Percentiles rank a stretch among this genome's conserved stretches.
Conservation (phyloP, 2,797 vertebrate genomes). For the Gorsachius magnificus region DNA sequence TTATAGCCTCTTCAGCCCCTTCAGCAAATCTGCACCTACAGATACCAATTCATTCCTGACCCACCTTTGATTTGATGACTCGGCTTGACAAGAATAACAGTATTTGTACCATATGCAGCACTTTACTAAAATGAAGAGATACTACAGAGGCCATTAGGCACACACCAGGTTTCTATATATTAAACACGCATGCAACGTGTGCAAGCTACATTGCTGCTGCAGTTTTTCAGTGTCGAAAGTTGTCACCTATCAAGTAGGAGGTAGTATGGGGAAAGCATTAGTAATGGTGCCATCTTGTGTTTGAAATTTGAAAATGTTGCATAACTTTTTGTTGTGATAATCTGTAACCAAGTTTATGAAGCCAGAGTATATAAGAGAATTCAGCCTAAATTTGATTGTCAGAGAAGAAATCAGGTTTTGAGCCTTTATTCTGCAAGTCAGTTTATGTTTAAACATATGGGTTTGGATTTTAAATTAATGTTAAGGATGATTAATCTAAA, state of each 20-base stretch:
- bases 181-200: neutral
- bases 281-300: conserved; percentile 79
- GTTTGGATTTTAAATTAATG: neutral
- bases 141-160: neutral
- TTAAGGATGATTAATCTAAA: neutral
- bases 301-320: conserved; percentile 22
- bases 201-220: rapidly evolving
- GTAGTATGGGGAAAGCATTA: conserved; percentile 51
- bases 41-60: neutral
- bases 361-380: neutral
- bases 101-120: rapidly evolving
- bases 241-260: neutral
- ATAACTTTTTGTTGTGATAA: neutral
- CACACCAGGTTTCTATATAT: neutral
- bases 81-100: neutral
- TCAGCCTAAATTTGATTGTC: neutral
- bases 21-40: neutral
- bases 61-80: neutral
- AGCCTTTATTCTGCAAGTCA: neutral
- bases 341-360: neutral
- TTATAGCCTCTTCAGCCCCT: neutral
- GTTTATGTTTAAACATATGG: neutral
- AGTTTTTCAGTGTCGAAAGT: neutral
- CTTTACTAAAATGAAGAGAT: neutral
- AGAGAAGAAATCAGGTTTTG: neutral